Evolutionary conservation across 2,113 vertebrate genomes (phyloP), one percentile per base, ranked within the genome.

Genomic region (Aegithalos caudatus): DNA sequence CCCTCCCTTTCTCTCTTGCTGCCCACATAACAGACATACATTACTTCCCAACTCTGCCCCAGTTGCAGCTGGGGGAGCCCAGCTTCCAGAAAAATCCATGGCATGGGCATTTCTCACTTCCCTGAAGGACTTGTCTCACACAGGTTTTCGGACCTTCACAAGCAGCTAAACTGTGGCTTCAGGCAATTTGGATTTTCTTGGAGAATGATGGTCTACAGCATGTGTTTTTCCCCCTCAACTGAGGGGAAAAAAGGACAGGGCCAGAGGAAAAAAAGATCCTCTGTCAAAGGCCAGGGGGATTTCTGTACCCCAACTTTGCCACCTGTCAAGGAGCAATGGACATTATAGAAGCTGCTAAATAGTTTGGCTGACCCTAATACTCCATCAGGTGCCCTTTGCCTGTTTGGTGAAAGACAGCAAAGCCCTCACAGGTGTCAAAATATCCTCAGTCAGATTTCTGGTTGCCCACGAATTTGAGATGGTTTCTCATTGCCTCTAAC

Each of bases 21-120:
- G 22, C 73, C n/a, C 74, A 62, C 1, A 2, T 8, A 35, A 48
- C 20, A 27, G 0, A 0, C 5, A 47, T 6, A 35, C 28, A 4
- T 25, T 15, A 13, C 38, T 86, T 42, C 42, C 38, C 9, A 13
- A 7, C 61, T 48, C 37, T 56, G n/a, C 14, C 27, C 27, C 23
- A 24, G 15, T 4, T 9, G 2, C 20, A n/a, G 8, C 4, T 57
- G 31, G 10, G 12, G 7, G 7, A 73, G 9, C 29, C 29, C 67
- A 69, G 0, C 27, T 72, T 85, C 15, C 45, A 82, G 57, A 24
- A 19, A 80, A 65, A 47, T 42, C 19, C 42, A 28, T 2, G 24
- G 35, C 11, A 37, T 16, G 33, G 50, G 5, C 29, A 61, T 80
- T 83, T 90, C 31, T 66, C 72, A 7, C 27, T 90, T 47, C 37